Base-by-base conservation (phyloP, 2,797 vertebrate genomes). In the Holocentrus rufus region DNA sequence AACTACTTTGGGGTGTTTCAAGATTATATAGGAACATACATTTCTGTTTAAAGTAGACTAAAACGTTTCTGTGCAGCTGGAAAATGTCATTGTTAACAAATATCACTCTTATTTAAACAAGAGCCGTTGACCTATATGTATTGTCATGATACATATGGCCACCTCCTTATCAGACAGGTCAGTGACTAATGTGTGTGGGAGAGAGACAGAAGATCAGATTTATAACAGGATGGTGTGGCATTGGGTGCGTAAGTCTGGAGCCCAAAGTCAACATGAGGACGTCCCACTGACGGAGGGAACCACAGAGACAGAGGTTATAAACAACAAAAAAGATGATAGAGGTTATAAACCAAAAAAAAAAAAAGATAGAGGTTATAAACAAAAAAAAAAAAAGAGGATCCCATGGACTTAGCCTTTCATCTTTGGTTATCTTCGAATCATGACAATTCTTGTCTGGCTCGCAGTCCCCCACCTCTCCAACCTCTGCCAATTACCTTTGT, bases 291-390 rank as follows among this genome's bases (percentile, higher is more conserved):
- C 25, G 17, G 53, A 50, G 58, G 23, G 61, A 59, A 62, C 34
- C 53, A 13, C 18, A 25, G 10, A 44, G 36, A 18, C 61, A 54
- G 49, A 20, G 52, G 80, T 65, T 62, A 54, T 76, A 82, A 85
- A 86, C 8, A 20, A 17, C 53, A 36, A 36, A 36, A 27, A 36
- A 42, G n/a, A 56, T 10, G 4, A 42, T 11, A 0, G 23, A 20
- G 42, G 61, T 65, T 59, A 30, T 82, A 79, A 81, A 87, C 13
- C 20, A 72, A 81, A 88, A 73, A 74, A 69, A 82, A 72, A 81
- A 88, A 73, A 74, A 69, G 83, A 86, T 84, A 55, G 50, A n/a
- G 55, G 81, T 65, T 62, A 55, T 77, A 82, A 85, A 86, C 8
- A 11, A 2, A 42, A 10, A 0, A 22, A 20, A 68, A 72, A 81